Evolutionary conservation across 2,888 invertebrate species (phyloP), one percentile per base, ranked within the genome.

Genomic region (Eudiplozoon nipponicum): DNA sequence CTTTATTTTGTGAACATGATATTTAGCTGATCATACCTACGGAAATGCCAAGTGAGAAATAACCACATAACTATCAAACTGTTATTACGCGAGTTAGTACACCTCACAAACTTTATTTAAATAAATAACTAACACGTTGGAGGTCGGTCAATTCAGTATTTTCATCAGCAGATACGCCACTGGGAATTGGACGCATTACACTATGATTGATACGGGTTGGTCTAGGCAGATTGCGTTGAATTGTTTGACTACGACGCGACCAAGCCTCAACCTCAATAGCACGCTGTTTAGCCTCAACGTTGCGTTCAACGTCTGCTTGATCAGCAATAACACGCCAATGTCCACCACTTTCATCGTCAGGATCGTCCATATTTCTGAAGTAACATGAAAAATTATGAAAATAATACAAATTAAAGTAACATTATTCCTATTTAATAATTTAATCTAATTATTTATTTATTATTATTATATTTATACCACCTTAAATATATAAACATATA

Each of bases 141-240:
- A 81, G 66, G 47, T 80, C 72, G 7, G 71, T 72, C 18, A 81
- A 66, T 2, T 72, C 70, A 34, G 71, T 69, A 45, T 71, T 72
- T 45, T 46, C 47, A n/a, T n/a, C n/a, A n/a, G n/a, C n/a, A n/a
- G n/a, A n/a, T 3, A 22, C 36, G 3, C 5, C 38, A 13, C 20
- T 23, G 17, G 19, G 18, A 3, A 7, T 2, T 18, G 39, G 74
- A 34, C 80, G 66, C 38, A 81, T 57, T 36, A 81, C 71, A 47
- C 69, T 68, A 47, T 68, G 68, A 61, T 80, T 81, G 3, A 80
- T 72, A 50, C 80, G 80, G 17, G 65, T 63, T 0, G 80, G 80
- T 26, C 84, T 68, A 3, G 78, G 78, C 39, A 75, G 61, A 45
- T 67, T 67, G 47, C 80, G 66, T 60, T 81, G 80, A 40, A 86